These are phyloP conservation scores for Hyles euphorbiae DNA, from an alignment of 1,140 invertebrate genomes.

Conservation along the genomic window DNA sequence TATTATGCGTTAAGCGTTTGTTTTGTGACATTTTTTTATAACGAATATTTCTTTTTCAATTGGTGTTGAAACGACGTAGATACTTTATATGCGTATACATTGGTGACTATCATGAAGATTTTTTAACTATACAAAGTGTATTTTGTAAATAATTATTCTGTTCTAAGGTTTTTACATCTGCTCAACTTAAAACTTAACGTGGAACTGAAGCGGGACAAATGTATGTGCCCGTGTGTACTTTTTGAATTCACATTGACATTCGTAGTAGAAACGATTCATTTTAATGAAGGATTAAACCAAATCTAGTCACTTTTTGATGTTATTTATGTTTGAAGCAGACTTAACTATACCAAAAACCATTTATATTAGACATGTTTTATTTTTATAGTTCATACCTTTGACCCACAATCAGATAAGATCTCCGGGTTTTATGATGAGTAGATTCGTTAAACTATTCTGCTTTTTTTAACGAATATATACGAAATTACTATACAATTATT, in stretches of 20 bases:
- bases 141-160: conserved; percentile 71
- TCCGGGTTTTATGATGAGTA: conserved; percentile 34
- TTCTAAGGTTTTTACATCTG: conserved; percentile 69
- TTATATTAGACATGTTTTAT: background rate
- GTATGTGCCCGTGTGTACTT: conserved; percentile 2
- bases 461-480: no score
- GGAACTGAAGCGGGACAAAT: conserved; percentile 38
- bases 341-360: conserved; percentile 9
- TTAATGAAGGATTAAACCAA: conserved; percentile 6
- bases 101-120: conserved; percentile 44
- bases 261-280: conserved; percentile 1
- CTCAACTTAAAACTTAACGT: conserved; percentile 66
- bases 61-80: conserved; percentile 51
- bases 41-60: conserved; percentile 55
- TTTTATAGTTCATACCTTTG: background rate
- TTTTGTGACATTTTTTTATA: conserved; percentile 40
- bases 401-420: conserved; percentile 1
- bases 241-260: no score
- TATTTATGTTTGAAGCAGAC: conserved; percentile 11
- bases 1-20: conserved; percentile 14
- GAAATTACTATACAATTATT: no score
- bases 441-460: conserved; percentile 10
- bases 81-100: conserved; percentile 56
- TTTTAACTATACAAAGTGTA: conserved; percentile 58
- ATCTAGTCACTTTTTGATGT: conserved; percentile 24